Base-by-base conservation (phyloP, 2,797 vertebrate species). In the Buphagus erythrorhynchus region DNA sequence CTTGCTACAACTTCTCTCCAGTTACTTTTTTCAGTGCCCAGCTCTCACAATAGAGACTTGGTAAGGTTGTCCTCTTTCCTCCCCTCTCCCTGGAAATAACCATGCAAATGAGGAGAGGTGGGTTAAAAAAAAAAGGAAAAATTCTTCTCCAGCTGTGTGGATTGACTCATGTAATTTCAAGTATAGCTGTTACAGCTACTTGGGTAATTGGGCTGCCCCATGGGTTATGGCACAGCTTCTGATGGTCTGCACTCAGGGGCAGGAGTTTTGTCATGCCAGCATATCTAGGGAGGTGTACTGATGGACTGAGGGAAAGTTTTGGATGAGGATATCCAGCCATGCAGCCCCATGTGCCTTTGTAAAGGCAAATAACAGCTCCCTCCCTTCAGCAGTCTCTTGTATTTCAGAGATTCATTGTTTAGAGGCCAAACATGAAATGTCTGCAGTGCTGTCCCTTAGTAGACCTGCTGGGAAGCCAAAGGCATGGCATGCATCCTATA, bases 251-350 rank as follows among this genome's bases (percentile, higher is more conserved):
- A 3, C 24, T n/a, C 45, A 24, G 52, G 35, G 38, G 8, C 8
- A 21, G 42, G 38, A 58, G 28, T 40, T 62, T 12, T 43, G 54
- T 45, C 11, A 11, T 26, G 40, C 13, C 33, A 48, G 22, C 36
- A n/a, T 15, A 15, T 36, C 11, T 4, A 16, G 11, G 54, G 17
- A 81, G 5, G 3, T 12, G 6, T 33, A 18, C 26, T 31, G 40
- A 35, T 0, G 5, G 18, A 14, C 52, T 1, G 0, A 67, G 45
- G 20, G 40, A 9, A 46, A 40, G 43, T 16, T 89, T 61, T n/a
- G 9, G 31, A 7, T 31, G 33, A 67, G 48, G 40, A 26, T 42
- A 49, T 15, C 15, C 45, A 90, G 45, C 33, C 71, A 18, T 1
- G 3, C 28, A 46, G 19, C 25, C 18, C 13, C 9, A 0, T 11